These are phyloP conservation scores for Gandaritis pyraliata DNA, from an alignment of 2,888 invertebrate species.

Conservation along the genomic window DNA sequence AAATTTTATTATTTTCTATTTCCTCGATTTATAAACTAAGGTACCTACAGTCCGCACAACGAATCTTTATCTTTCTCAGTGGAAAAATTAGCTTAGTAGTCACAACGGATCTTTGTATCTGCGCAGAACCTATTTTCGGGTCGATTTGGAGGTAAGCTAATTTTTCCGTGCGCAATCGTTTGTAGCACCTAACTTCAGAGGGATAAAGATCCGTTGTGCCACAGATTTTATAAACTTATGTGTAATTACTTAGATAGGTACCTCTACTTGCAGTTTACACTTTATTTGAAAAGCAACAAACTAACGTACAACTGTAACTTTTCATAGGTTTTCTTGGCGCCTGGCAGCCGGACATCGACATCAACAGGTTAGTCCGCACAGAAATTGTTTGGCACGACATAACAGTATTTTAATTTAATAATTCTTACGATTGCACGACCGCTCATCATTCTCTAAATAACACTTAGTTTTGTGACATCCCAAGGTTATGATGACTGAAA, in stretches of 20 bases:
- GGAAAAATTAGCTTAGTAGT: no score
- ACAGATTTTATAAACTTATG: no score
- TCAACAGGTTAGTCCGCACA: constrained; percentile 70
- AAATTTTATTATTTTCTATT: background rate
- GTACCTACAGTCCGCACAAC: no score
- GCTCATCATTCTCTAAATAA: constrained; percentile 51
- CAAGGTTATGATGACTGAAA: constrained; percentile 30
- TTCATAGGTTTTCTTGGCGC: constrained; percentile 65
- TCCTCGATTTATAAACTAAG: background rate
- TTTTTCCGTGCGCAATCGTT: no score
- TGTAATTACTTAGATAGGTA: no score
- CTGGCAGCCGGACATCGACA: constrained; percentile 63
- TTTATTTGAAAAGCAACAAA: background rate
- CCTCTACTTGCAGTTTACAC: no score
- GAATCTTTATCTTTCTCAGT: no score
- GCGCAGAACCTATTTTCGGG: no score
- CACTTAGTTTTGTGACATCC: constrained; percentile 29
- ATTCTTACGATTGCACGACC: constrained; percentile 33
- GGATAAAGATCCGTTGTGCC: no score
- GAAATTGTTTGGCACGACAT: constrained; percentile 50
- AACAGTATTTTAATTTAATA: constrained; percentile 11
- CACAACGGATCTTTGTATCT: no score
- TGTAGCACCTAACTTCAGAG: no score
- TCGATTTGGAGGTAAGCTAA: no score
- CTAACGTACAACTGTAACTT: constrained; percentile 16